Evolutionary conservation across 2,797 vertebrate genomes (phyloP).

Genomic region (Intellagama lesueurii): DNA sequence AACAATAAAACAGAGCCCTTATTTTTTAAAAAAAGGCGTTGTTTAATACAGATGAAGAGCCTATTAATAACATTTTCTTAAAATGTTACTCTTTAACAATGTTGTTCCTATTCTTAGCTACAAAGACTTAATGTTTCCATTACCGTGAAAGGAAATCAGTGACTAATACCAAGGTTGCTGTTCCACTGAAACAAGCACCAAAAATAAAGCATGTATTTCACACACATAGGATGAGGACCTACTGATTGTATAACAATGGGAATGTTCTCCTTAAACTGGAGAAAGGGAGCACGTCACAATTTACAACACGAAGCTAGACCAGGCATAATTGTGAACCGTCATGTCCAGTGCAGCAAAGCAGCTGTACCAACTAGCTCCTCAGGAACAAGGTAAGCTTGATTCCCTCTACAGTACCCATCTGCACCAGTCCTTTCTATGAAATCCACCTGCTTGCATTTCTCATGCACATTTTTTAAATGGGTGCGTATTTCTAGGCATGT

Average conservation of each 20-base stretch:
- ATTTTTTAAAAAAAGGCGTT: conserved; percentile 40
- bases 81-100: conserved; percentile 61
- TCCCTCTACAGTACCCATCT: no score
- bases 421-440: no score
- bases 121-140: conserved; percentile 60
- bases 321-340: background rate
- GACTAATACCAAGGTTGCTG: conserved; percentile 41
- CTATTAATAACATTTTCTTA: conserved; percentile 67
- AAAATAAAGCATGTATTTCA: conserved; percentile 49
- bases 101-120: conserved; percentile 68
- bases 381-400: no score
- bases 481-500: no score
- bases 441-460: no score
- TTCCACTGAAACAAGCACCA: conserved; percentile 36
- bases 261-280: background rate
- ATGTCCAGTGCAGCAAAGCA: background rate
- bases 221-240: background rate
- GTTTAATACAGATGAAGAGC: conserved; percentile 61
- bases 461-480: no score
- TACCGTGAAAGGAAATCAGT: conserved; percentile 57
- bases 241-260: background rate
- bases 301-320: background rate
- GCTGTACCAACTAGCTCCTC: no score
- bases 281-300: background rate
- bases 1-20: conserved; percentile 74